Evolutionary conservation across 2,113 vertebrate species (phyloP).

Genomic region (Pantherophis guttatus): DNA sequence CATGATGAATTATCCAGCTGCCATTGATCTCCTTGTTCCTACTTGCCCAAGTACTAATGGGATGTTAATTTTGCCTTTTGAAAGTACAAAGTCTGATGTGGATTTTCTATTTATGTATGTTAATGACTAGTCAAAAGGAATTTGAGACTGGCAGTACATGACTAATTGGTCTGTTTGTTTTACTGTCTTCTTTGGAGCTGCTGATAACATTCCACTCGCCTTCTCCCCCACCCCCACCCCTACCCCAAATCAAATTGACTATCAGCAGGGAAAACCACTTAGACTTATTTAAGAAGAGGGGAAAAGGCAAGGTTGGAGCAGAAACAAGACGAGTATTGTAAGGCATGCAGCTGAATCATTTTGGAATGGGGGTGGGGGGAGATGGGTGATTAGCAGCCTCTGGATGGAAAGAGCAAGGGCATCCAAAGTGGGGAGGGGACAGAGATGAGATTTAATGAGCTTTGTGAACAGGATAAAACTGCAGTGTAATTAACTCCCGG

Average conservation of each 20-base stretch:
- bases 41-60: constrained; percentile 54
- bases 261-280: constrained; percentile 5
- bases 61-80: constrained; percentile 55
- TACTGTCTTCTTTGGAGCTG: constrained; percentile 36
- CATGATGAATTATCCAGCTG: constrained; percentile 46
- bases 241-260: constrained; percentile 48
- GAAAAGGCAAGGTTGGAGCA: constrained; percentile 4
- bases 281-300: neutral
- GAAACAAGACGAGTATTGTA: constrained; percentile 29
- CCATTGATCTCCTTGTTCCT: constrained; percentile 57
- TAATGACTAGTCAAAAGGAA: constrained; percentile 52
- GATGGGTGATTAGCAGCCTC: constrained; percentile 23
- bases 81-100: constrained; percentile 52
- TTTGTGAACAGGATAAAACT: constrained; percentile 42
- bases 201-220: constrained; percentile 29
- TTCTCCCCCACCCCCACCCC: constrained; percentile 15
- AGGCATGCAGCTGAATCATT: constrained; percentile 10
- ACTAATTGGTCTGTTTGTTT: constrained; percentile 50
- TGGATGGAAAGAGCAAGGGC: constrained; percentile 40
- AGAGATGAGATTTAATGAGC: constrained; percentile 35
- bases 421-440: neutral
- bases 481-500: constrained; percentile 60
- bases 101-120: constrained; percentile 53
- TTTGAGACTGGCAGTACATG: constrained; percentile 46
- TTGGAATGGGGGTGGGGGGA: constrained; percentile 1